phyloP scores from a whole-genome alignment of 2,888 invertebrate genomes.

The Lagria hirta region DNA sequence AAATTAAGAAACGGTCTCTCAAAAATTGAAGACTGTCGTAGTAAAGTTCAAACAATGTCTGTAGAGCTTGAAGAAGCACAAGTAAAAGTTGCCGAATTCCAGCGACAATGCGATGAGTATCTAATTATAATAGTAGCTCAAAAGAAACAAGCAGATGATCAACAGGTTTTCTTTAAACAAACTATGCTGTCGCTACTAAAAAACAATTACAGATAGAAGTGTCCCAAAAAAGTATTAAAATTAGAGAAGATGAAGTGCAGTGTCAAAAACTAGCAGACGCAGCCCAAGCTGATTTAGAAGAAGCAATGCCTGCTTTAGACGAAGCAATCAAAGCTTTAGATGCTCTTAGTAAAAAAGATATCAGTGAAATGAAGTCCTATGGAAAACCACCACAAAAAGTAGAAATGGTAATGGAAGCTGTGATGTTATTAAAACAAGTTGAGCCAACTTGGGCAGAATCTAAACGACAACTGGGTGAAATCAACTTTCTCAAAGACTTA shows the following conservation, averaged over 20 bases:
- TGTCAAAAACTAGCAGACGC: constrained; percentile 80
- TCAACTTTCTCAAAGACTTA: constrained; percentile 75
- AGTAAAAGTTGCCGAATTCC: constrained; percentile 73
- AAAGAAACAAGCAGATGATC: constrained; percentile 80
- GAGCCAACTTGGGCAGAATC: constrained; percentile 88
- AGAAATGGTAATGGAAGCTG: constrained; percentile 88
- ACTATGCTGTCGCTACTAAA: too few relatives aligned
- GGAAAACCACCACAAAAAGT: constrained; percentile 84
- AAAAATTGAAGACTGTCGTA: constrained; percentile 84
- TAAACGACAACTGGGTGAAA: constrained; percentile 81
- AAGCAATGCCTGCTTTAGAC: constrained; percentile 84
- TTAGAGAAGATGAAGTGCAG: constrained; percentile 76
- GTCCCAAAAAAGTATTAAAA: constrained; percentile 68
- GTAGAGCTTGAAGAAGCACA: constrained; percentile 78
- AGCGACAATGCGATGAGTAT: constrained; percentile 83
- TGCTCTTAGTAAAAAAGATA: constrained; percentile 80
- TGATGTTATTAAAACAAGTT: constrained; percentile 74
- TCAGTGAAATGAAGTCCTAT: constrained; percentile 89
- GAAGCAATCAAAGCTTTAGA: constrained; percentile 80
- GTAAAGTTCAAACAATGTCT: constrained; percentile 81
- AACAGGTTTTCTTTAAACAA: too few relatives aligned
- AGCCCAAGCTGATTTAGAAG: constrained; percentile 79
- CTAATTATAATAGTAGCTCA: constrained; percentile 79
- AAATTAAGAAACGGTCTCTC: constrained; percentile 80
- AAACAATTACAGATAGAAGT: constrained; percentile 64